Evolutionary conservation across 2,888 invertebrate species (phyloP), one percentile per base, ranked within the genome.

Genomic region (Notodonta dromedarius): DNA sequence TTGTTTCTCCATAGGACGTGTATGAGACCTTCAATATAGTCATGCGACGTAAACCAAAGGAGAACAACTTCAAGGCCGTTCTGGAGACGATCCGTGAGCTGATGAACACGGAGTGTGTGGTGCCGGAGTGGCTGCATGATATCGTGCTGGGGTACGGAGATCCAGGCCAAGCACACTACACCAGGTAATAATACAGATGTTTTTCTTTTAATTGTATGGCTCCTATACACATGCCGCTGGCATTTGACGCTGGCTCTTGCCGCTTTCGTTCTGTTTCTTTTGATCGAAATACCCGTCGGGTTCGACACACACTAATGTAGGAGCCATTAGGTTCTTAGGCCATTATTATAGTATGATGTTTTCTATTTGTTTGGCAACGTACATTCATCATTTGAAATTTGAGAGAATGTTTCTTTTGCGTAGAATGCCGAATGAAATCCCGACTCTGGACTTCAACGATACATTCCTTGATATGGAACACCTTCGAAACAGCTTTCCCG

Each of bases 61-160:
- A 99, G 90, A 99, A 99, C 86, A 99, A 99, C 90, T 99, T 99
- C 90, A 99, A 99, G 91, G 99, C 99, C 0, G 99, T 99, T 0
- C 90, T 99, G 76, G 99, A 99, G 89, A 99, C 99, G 0, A 99
- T 99, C 65, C 94, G 99, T 4, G 98, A 99, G 89, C 94, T 99
- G 72, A 99, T 99, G 99, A 99, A 99, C 86, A 99, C 99, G 0
- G 98, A 98, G 87, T 99, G 98, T 85, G 98, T 99, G 12, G 99
- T 99, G 5, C 99, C 99, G 0, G 97, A 98, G 71, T 98, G 98
- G 98, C 90, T 98, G n/a, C 98, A 98, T 79, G 98, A 98, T 80
- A 98, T 99, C 73, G 97, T 99, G 56, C 94, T 99, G 14, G 99
- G 99, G 0, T 99, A 99, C 84, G 99, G 99, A 0, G 98, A 99